A percentile compares a stretch with the other conserved stretches of the same genome.
phyloP scores from a whole-genome alignment of 2,888 invertebrate genomes.

The Drosophila formosana region DNA sequence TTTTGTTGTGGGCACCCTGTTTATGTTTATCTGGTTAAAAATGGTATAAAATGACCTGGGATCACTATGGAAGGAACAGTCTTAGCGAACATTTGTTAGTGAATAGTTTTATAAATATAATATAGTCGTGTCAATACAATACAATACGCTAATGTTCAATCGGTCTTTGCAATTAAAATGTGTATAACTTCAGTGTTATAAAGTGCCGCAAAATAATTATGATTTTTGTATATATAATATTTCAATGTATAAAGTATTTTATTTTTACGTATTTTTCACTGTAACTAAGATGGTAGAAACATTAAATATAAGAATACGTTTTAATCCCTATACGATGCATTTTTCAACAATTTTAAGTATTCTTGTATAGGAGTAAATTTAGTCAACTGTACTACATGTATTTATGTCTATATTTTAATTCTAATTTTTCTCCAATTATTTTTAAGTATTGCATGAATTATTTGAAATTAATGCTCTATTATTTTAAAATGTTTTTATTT shows the following conservation, averaged over 20 bases:
- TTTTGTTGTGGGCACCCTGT: conserved; percentile 55
- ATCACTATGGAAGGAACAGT: conserved; percentile 38
- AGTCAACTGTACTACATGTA: background rate
- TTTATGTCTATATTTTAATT: background rate
- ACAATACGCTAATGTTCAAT: background rate
- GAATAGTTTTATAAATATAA: background rate
- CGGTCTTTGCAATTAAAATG: background rate
- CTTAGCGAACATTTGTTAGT: conserved; percentile 23
- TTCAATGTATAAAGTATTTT: background rate
- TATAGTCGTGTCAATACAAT: background rate
- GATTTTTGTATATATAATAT: background rate
- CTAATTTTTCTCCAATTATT: background rate
- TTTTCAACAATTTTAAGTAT: conserved; percentile 8
- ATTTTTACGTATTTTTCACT: background rate
- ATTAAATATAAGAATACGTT: background rate
- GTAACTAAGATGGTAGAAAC: background rate
- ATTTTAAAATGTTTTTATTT: conserved; percentile 33
- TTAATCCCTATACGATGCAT: background rate
- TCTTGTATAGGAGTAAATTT: no score
- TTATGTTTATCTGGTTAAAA: conserved; percentile 7
- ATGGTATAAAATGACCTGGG: conserved; percentile 52
- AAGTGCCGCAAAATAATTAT: background rate
- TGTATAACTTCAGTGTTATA: conserved; percentile 2
- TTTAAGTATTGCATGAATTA: conserved; percentile 4
- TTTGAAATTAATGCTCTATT: conserved; percentile 14